Evolutionary conservation across 2,797 vertebrate species (phyloP).

Genomic region (Coregonus ussuriensis): DNA sequence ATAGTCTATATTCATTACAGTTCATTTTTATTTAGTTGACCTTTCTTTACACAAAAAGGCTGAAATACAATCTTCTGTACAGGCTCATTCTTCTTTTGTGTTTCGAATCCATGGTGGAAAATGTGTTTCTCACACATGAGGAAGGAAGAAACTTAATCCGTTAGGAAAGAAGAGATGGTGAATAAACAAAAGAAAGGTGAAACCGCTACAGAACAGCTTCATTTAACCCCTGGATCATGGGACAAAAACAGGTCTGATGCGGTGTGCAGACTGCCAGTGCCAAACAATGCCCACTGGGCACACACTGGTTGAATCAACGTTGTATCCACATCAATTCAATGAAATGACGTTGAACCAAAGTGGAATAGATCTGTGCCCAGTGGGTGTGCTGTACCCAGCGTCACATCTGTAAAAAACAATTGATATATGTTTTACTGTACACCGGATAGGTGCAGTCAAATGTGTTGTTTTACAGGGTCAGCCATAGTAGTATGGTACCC

Average conservation of each 20-base stretch:
- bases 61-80: slow-evolving; percentile 5
- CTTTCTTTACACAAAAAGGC: neutral
- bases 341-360: no score
- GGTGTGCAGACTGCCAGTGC: neutral
- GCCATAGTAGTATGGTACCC: no score
- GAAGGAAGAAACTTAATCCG: slow-evolving; percentile 1
- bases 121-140: slow-evolving; percentile 1
- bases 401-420: neutral
- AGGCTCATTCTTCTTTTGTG: slow-evolving; percentile 3
- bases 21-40: slow-evolving; percentile 2
- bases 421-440: no score
- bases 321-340: no score
- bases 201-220: neutral
- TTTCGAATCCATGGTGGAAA: slow-evolving; percentile 14
- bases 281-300: neutral
- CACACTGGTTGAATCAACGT: no score
- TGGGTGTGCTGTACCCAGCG: neutral
- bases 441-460: no score
- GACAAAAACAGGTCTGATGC: neutral
- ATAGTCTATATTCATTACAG: neutral
- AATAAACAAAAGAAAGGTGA: slow-evolving; percentile 4
- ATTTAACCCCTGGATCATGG: neutral
- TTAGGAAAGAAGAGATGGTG: neutral
- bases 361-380: no score
- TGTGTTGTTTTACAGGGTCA: no score